Base-by-base conservation (phyloP, 2,888 invertebrate genomes). In the Synergus laeviventris region DNA sequence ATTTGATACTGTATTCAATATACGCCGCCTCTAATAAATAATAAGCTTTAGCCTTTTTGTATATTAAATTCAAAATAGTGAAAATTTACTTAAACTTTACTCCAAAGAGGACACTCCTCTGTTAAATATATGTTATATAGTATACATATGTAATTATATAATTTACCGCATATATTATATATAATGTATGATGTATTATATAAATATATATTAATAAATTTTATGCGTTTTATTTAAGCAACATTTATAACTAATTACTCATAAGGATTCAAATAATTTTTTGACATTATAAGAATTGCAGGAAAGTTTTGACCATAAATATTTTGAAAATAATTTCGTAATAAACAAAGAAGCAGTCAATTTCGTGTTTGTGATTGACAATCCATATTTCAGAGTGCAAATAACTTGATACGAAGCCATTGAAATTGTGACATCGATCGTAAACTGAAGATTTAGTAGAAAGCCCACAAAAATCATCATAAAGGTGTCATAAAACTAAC, bases 401-500 rank as follows among this genome's bases (percentile, higher is more conserved):
- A 38, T 36, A 62, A 66, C 18, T 42, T 1, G 12, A 39, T 61
- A 36, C 38, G 61, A 61, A 61, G 31, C 61, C 38, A 38, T 61
- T 61, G 61, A 36, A 61, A 61, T 61, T 36, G 61, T 64, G 21
- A 66, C 45, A 66, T 66, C 24, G n/a, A 45, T 45, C 66, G 66
- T 66, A 45, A 66, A 66, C 66, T 45, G 45, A 42, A 16, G 66
- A 45, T 45, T 45, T 18, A 9, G 64, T 21, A 18, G 21, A 64
- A 42, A 45, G 45, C 66, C 39, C 45, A 45, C 45, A 66, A 66
- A 66, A 66, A 45, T 66, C 45, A 45, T 45, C 66, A 42, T 45
- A 66, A 66, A 66, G 45, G 24, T 45, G 24, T 16, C 66, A 45
- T 66, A 66, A 66, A 66, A 66, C 66, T 66, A 45, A 66, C 21